Evolutionary conservation across 2,113 vertebrate genomes (phyloP), one percentile per base, ranked within the genome.

Genomic region (Charadrius vociferus): DNA sequence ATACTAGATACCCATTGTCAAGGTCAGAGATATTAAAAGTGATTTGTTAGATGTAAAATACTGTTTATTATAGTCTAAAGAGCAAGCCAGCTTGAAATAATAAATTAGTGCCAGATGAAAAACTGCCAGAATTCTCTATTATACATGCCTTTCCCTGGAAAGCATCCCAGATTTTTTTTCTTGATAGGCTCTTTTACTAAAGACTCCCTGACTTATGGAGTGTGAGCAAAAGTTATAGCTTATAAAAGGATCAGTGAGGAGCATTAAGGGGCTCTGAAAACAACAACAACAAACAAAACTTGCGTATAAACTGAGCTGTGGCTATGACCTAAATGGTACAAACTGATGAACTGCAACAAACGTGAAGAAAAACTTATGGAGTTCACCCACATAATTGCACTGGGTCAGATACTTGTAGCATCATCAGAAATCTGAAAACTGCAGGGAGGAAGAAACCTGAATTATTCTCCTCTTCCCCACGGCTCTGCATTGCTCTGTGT

Each of bases 71-170:
- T 53, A 93, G 82, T 88, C 53, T 62, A 79, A 92, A 96, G 82
- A 97, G 87, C 85, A 88, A 95, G 94, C 91, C 91, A 97, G 91
- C 93, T 93, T 93, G 80, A 97, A 97, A 95, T 97, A 97, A 97
- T 94, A 97, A 97, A 97, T 96, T 90, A 82, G 55, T 27, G 81
- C 90, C 94, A 97, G 83, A 92, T 92, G 91, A 88, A 94, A 78
- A 58, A 55, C 62, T 80, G 95, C 81, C 81, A 63, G 96, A 95
- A 86, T 90, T 84, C 94, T 96, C 86, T 94, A 78, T 95, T 94
- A 94, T 86, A 79, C 95, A 97, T 97, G 93, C 68, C 5, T 95
- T 95, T 95, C 81, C 85, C 73, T 97, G 97, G 97, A 97, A 94
- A 88, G 53, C 17, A 63, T 96, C 97, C 97, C 97, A 95, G 91